Conservation (phyloP, 2,888 invertebrate genomes). For the Tetrapedia diversipes region DNA sequence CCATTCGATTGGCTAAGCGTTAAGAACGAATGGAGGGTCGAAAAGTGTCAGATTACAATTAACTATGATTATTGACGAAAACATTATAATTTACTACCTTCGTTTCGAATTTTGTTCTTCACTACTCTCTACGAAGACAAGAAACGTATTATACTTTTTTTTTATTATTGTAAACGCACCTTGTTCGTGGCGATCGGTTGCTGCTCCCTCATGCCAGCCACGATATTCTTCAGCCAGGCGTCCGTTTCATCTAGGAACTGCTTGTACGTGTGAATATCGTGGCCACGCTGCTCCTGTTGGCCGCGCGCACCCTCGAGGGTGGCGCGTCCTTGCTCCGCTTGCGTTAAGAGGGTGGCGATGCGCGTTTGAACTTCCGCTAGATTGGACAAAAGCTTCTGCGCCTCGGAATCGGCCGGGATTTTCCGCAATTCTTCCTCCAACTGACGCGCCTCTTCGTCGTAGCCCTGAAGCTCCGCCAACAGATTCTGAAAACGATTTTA, state of each 20-base stretch:
- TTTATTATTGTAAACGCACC: constrained; percentile 61
- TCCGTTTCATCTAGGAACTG: constrained; percentile 79
- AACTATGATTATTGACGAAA: no score
- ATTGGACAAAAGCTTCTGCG: constrained; percentile 85
- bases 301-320: constrained; percentile 84
- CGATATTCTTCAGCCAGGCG: constrained; percentile 75
- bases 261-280: constrained; percentile 83
- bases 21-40: no score
- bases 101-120: background rate
- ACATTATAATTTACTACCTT: no score
- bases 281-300: constrained; percentile 84
- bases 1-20: no score
- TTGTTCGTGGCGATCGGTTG: constrained; percentile 66
- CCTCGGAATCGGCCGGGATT: constrained; percentile 87
- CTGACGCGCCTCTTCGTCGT: constrained; percentile 87
- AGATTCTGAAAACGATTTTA: constrained; percentile 85
- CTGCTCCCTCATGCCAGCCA: constrained; percentile 70
- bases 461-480: constrained; percentile 87
- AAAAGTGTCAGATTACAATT: background rate
- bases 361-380: constrained; percentile 86
- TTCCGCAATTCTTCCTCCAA: constrained; percentile 87
- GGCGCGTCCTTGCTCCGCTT: constrained; percentile 88
- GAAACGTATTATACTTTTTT: background rate
- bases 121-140: background rate
- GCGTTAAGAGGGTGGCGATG: constrained; percentile 87